A percentile compares a stretch with the other conserved stretches of the same genome.
phyloP scores from a whole-genome alignment of 2,113 vertebrate species.

The Pipra filicauda region DNA sequence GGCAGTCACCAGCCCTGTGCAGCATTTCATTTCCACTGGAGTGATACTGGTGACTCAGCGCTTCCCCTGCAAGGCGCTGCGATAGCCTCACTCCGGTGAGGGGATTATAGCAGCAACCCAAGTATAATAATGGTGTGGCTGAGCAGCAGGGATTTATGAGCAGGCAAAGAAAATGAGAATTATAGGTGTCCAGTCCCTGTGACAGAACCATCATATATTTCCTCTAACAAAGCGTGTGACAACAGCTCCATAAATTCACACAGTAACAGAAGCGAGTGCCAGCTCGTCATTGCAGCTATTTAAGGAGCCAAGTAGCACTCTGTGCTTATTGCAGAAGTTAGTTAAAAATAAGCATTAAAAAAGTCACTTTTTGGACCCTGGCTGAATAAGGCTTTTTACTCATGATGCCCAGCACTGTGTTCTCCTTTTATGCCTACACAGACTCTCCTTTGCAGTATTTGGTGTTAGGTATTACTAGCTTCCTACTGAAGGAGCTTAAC shows the following conservation, averaged over 20 bases:
- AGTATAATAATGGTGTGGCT: not conserved
- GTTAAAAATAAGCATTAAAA: slow-evolving; percentile 76
- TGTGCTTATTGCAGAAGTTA: slow-evolving; percentile 68
- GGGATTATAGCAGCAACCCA: not conserved
- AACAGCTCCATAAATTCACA: slow-evolving; percentile 77
- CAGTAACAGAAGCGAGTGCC: slow-evolving; percentile 66
- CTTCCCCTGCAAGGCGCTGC: not conserved
- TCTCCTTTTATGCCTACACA: slow-evolving; percentile 41
- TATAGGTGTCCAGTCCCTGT: slow-evolving; percentile 64
- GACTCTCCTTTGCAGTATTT: not conserved
- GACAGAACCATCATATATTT: slow-evolving; percentile 63
- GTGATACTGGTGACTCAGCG: slow-evolving; percentile 21
- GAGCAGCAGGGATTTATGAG: slow-evolving; percentile 50
- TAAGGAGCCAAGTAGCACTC: slow-evolving; percentile 65
- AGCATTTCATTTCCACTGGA: not conserved
- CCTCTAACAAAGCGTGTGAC: slow-evolving; percentile 71
- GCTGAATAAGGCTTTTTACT: slow-evolving; percentile 70
- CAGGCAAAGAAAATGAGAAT: slow-evolving; percentile 37
- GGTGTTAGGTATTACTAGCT: not conserved
- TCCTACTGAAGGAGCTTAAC: not conserved
- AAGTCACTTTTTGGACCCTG: slow-evolving; percentile 65
- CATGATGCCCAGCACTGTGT: slow-evolving; percentile 40
- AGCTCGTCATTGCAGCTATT: slow-evolving; percentile 70
- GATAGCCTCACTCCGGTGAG: not conserved
- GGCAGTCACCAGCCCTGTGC: not conserved